These are phyloP conservation scores for Anolis apletophallus DNA, from an alignment of 2,797 vertebrate species.

Conservation along the genomic window DNA sequence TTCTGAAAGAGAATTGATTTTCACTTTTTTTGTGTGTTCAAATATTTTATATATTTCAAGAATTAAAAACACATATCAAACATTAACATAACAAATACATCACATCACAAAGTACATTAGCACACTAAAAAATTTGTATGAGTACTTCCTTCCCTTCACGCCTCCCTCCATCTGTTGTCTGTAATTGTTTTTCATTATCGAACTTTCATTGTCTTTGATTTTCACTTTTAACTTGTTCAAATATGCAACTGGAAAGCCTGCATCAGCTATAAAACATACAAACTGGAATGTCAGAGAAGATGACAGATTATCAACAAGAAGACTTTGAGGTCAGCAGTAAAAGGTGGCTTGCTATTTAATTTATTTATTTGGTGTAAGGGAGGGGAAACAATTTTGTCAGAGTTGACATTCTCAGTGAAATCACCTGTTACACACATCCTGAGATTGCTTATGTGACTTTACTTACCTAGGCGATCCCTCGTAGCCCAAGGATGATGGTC, in stretches of 20 bases:
- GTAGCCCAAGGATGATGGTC: too few species aligned
- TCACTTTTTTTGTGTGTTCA: too few species aligned
- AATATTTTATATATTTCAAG: too few species aligned
- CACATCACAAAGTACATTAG: too few species aligned
- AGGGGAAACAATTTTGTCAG: neutral
- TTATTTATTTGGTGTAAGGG: neutral
- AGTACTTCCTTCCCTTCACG: too few species aligned
- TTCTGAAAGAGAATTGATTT: neutral
- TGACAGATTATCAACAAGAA: neutral
- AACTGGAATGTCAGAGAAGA: neutral
- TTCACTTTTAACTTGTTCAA: neutral
- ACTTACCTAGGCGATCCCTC: too few species aligned
- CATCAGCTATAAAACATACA: neutral
- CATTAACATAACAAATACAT: too few species aligned
- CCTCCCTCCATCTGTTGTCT: too few species aligned
- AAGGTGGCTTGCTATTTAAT: neutral
- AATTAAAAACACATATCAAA: too few species aligned
- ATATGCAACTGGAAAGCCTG: neutral
- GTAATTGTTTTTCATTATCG: too few species aligned
- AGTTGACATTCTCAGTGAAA: neutral
- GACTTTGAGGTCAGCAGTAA: neutral
- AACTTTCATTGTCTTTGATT: too few species aligned
- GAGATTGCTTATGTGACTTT: neutral
- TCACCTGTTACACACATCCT: neutral
- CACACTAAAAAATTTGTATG: too few species aligned